phyloP scores from a whole-genome alignment of 2,113 vertebrate genomes.

The Kryptolebias marmoratus region DNA sequence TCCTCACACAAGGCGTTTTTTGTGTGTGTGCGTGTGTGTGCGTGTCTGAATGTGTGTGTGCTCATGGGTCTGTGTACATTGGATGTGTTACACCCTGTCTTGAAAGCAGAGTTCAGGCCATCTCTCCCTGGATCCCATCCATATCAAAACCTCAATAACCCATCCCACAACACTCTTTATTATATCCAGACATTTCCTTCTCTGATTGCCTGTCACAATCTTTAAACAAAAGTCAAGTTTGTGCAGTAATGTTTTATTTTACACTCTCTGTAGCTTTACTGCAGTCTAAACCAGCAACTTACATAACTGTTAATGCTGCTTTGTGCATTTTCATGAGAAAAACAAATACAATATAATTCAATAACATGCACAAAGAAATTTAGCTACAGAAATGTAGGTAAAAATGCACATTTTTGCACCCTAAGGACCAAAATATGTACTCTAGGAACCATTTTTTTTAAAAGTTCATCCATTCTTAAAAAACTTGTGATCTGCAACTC shows the following conservation, averaged over 20 bases:
- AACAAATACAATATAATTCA: background rate
- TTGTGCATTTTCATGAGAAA: background rate
- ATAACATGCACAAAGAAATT: background rate
- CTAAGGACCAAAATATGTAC: no score
- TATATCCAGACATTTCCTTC: conserved; percentile 54
- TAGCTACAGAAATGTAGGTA: no score
- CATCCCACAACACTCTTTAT: conserved; percentile 59
- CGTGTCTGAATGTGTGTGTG: conserved; percentile 56
- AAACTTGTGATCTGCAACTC: background rate
- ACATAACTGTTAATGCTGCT: background rate
- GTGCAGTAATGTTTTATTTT: no score
- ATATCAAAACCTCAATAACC: conserved; percentile 75
- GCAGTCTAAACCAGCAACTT: background rate
- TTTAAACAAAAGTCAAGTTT: conserved; percentile 18
- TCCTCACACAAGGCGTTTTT: conserved; percentile 34
- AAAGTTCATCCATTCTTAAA: background rate
- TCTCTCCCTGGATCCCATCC: conserved; percentile 19
- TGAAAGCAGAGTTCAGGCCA: conserved; percentile 47
- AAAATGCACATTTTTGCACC: no score
- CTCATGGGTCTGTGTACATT: conserved; percentile 39
- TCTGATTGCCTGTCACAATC: conserved; percentile 7
- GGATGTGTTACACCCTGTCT: conserved; percentile 51
- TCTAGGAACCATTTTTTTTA: no score
- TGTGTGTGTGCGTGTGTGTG: conserved; percentile 33
- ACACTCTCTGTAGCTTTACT: background rate